phyloP scores from a whole-genome alignment of 1,140 invertebrate genomes.

The Drosophila pandora region DNA sequence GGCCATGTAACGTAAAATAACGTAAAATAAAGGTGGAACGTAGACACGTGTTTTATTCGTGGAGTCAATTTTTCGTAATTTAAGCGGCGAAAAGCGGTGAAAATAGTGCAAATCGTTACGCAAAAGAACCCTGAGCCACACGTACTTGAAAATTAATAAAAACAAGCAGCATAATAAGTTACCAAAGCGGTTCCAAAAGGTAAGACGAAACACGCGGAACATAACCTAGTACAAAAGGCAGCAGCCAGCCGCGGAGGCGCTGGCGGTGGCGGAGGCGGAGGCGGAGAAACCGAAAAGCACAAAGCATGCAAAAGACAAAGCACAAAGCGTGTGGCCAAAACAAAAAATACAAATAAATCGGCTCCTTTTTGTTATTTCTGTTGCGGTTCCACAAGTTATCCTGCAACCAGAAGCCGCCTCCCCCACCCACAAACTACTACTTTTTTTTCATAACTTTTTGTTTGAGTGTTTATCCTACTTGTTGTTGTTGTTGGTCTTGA shows the following conservation, averaged over 20 bases:
- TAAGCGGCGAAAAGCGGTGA: constrained; percentile 17
- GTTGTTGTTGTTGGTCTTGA: constrained; percentile 5
- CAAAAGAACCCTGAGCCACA: constrained; percentile 19
- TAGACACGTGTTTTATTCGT: constrained; percentile 83
- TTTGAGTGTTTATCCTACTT: constrained; percentile 23
- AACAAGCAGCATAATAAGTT: constrained; percentile 45
- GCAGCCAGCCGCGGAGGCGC: constrained; percentile 31
- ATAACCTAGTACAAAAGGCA: constrained; percentile 77
- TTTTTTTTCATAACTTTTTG: constrained; percentile 36
- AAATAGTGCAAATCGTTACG: constrained; percentile 50
- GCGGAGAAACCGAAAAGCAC: not conserved
- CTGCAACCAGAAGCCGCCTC: constrained; percentile 4
- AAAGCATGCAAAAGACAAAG: constrained; percentile 12
- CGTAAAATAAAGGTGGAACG: constrained; percentile 60
- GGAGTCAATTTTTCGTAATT: constrained; percentile 33
- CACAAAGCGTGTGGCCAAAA: constrained; percentile 26
- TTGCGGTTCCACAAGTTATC: constrained; percentile 15
- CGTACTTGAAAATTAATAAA: constrained; percentile 4
- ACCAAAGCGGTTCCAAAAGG: constrained; percentile 60
- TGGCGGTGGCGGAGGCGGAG: not conserved
- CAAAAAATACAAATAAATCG: constrained; percentile 39
- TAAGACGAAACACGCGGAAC: constrained; percentile 72
- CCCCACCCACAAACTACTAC: not conserved
- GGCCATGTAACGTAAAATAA: constrained; percentile 83
- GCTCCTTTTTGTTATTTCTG: constrained; percentile 36